Conservation (phyloP, 2,113 vertebrate species). For the Dascyllus trimaculatus region DNA sequence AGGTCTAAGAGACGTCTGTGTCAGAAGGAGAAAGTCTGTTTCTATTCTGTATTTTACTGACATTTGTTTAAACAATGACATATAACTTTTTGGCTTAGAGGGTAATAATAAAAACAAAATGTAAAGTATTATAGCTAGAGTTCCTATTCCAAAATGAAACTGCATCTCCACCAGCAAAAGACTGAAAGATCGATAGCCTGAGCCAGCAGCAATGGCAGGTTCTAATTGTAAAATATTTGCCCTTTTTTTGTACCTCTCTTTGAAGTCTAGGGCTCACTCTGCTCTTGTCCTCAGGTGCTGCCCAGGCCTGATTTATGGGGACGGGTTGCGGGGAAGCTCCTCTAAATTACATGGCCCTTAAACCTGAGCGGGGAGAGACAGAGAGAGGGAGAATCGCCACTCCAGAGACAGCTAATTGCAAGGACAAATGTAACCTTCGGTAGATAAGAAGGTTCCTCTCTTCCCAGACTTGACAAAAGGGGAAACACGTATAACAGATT, state of each 20-base stretch:
- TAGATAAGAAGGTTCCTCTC: slow-evolving; percentile 67
- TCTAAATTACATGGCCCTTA: slow-evolving; percentile 81
- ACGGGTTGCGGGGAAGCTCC: slow-evolving; percentile 71
- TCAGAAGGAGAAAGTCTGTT: not conserved
- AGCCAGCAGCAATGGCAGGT: slow-evolving; percentile 67
- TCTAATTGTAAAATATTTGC: slow-evolving; percentile 81
- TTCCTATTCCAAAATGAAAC: not conserved
- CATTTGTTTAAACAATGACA: not conserved
- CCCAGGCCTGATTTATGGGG: slow-evolving; percentile 80
- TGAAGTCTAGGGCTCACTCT: slow-evolving; percentile 72
- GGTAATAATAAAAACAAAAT: not conserved
- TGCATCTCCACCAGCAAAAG: slow-evolving; percentile 6
- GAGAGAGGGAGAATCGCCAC: slow-evolving; percentile 65
- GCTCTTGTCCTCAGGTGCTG: slow-evolving; percentile 80
- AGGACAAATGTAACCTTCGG: slow-evolving; percentile 57
- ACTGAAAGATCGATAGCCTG: slow-evolving; percentile 46
- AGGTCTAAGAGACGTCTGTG: not conserved
- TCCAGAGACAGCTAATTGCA: slow-evolving; percentile 76
- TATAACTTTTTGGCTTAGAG: not conserved
- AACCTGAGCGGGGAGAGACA: slow-evolving; percentile 59
- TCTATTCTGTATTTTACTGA: not conserved
- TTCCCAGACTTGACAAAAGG: slow-evolving; percentile 53
- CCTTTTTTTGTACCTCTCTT: slow-evolving; percentile 69
- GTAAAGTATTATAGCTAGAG: not conserved
- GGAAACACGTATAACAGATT: slow-evolving; percentile 41